phyloP scores from a whole-genome alignment of 2,113 vertebrate genomes.

The Okapia johnstoni region DNA sequence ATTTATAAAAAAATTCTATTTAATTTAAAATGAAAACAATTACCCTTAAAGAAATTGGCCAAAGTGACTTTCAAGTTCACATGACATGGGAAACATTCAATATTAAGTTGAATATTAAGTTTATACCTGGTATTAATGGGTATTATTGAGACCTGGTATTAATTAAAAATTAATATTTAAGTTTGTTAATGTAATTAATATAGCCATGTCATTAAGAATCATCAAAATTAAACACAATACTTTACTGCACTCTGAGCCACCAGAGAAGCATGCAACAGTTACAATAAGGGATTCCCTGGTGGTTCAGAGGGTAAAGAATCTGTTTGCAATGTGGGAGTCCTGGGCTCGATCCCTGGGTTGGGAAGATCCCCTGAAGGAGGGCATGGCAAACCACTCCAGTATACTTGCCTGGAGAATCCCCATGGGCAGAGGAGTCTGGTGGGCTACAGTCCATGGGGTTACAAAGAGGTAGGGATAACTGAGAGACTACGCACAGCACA shows the following conservation, averaged over 20 bases:
- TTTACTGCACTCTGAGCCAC: background rate
- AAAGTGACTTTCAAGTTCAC: background rate
- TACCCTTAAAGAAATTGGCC: background rate
- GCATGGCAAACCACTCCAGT: background rate
- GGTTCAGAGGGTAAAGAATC: background rate
- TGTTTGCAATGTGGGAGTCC: background rate
- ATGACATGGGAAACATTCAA: background rate
- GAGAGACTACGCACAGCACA: background rate
- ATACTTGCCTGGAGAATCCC: background rate
- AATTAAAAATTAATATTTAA: background rate
- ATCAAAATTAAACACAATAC: background rate
- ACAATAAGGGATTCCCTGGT: background rate
- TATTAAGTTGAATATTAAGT: background rate
- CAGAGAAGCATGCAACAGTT: background rate
- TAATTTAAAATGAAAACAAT: background rate
- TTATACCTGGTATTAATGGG: background rate
- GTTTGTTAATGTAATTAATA: background rate
- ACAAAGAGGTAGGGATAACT: background rate
- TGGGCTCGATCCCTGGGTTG: background rate
- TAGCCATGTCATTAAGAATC: background rate
- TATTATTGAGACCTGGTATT: background rate
- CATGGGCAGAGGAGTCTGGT: background rate
- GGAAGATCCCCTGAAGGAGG: background rate
- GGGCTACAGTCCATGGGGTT: background rate
- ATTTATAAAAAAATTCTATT: background rate